Percentiles rank a stretch among this genome's conserved stretches.
These are phyloP conservation scores for Pipistrellus pipistrellus DNA, from an alignment of 2,797 vertebrate genomes.

Conservation along the genomic window DNA sequence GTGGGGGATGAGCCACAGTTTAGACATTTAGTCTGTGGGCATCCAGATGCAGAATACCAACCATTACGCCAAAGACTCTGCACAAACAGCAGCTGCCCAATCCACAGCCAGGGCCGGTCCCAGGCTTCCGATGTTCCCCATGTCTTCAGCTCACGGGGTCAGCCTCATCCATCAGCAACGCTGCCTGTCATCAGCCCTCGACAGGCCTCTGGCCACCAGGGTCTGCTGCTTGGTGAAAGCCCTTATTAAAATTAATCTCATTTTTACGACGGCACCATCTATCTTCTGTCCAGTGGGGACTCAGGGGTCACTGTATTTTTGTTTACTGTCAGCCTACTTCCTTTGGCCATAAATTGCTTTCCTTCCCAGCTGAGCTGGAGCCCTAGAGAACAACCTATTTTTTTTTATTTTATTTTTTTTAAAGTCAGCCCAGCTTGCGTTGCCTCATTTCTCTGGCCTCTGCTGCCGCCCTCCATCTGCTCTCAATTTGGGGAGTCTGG, in stretches of 20 bases:
- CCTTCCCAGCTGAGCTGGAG: constrained; percentile 73
- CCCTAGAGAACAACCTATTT: constrained; percentile 69
- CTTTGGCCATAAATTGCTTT: constrained; percentile 82
- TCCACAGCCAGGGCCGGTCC: constrained; percentile 35
- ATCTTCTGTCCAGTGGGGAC: constrained; percentile 82
- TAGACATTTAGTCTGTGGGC: neutral
- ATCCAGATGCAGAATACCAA: neutral
- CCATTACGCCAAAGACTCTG: neutral
- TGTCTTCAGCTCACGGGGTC: constrained; percentile 66
- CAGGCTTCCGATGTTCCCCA: constrained; percentile 56
- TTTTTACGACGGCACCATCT: constrained; percentile 84
- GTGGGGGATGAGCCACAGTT: neutral
- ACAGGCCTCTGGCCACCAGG: constrained; percentile 79
- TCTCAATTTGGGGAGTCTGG: constrained; percentile 50
- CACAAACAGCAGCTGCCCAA: neutral
- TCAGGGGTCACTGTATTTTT: constrained; percentile 83
- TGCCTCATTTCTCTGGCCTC: constrained; percentile 57
- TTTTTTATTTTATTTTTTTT: constrained; percentile 47
- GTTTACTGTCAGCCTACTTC: constrained; percentile 84
- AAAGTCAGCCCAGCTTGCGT: constrained; percentile 48
- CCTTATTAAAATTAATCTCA: constrained; percentile 86
- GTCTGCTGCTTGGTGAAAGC: constrained; percentile 83
- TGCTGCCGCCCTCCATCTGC: constrained; percentile 65
- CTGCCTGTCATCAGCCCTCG: constrained; percentile 72
- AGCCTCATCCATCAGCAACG: constrained; percentile 73